phyloP scores from a whole-genome alignment of 1,140 invertebrate species.

The Pseudomyrmex sp. region DNA sequence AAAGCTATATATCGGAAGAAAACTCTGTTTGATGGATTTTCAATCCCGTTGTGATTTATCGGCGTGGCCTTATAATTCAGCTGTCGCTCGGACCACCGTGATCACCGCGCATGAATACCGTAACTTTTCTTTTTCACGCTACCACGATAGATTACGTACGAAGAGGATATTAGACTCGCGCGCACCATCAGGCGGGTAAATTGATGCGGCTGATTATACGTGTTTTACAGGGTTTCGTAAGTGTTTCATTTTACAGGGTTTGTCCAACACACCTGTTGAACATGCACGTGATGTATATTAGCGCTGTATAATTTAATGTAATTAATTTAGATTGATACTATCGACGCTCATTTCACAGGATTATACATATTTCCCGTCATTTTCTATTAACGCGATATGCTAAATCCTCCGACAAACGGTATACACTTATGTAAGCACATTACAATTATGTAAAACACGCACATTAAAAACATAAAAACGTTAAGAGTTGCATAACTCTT shows the following conservation, averaged over 20 bases:
- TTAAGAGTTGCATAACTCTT: too few species aligned
- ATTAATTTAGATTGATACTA: constrained; percentile 52
- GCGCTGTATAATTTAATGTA: constrained; percentile 33
- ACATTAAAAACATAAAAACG: too few species aligned
- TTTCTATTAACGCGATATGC: constrained; percentile 15
- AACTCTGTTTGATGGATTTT: constrained; percentile 70
- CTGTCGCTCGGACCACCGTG: constrained; percentile 41
- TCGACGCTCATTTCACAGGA: constrained; percentile 22
- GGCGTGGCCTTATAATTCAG: constrained; percentile 53
- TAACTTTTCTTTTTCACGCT: constrained; percentile 52
- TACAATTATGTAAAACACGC: too few species aligned
- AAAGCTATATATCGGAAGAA: constrained; percentile 54
- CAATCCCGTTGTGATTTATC: constrained; percentile 73
- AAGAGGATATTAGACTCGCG: constrained; percentile 44
- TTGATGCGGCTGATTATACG: constrained; percentile 51
- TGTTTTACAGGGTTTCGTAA: constrained; percentile 27
- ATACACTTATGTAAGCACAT: background rate
- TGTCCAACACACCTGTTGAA: constrained; percentile 45
- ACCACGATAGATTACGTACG: constrained; percentile 44
- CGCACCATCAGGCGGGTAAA: constrained; percentile 47
- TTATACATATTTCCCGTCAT: background rate
- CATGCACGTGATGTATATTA: constrained; percentile 34
- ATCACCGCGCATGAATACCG: constrained; percentile 69
- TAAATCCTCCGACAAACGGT: background rate
- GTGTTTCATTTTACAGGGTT: constrained; percentile 43